These are phyloP conservation scores for Tringa solitaria DNA, from an alignment of 2,113 vertebrate species.

Conservation along the genomic window DNA sequence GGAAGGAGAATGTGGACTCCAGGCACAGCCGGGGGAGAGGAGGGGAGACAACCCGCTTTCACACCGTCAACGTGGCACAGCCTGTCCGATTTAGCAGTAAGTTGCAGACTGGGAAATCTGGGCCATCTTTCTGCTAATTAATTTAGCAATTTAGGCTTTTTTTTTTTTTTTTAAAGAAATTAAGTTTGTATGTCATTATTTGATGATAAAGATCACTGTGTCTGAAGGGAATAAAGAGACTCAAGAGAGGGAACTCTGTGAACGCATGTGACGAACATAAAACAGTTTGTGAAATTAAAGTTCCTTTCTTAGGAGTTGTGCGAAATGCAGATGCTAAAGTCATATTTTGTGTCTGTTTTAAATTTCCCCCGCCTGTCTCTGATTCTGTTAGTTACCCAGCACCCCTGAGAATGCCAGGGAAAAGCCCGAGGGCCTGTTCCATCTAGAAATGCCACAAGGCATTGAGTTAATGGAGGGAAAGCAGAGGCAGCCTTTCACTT, in stretches of 20 bases:
- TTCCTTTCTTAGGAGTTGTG: background rate
- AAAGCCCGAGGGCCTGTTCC: background rate
- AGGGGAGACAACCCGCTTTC: constrained; percentile 74
- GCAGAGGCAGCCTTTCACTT: background rate
- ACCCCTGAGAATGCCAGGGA: background rate
- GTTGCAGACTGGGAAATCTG: constrained; percentile 74
- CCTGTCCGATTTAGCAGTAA: constrained; percentile 96
- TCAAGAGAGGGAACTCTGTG: background rate
- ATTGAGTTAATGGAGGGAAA: background rate
- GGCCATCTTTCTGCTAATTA: background rate
- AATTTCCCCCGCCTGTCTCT: background rate
- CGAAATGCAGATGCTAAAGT: background rate
- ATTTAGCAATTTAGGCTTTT: background rate
- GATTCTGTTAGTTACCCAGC: background rate
- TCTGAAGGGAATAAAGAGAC: background rate
- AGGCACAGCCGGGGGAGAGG: constrained; percentile 66
- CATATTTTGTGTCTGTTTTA: background rate
- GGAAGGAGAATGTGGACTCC: constrained; percentile 80
- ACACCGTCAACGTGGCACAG: constrained; percentile 84
- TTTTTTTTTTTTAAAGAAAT: background rate
- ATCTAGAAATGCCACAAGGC: background rate
- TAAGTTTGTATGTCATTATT: background rate
- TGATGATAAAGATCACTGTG: background rate
- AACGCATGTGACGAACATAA: background rate
- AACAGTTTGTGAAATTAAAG: background rate